Evolutionary conservation across 2,888 invertebrate genomes (phyloP).

Genomic region (Zygothrica quintamaculata): DNA sequence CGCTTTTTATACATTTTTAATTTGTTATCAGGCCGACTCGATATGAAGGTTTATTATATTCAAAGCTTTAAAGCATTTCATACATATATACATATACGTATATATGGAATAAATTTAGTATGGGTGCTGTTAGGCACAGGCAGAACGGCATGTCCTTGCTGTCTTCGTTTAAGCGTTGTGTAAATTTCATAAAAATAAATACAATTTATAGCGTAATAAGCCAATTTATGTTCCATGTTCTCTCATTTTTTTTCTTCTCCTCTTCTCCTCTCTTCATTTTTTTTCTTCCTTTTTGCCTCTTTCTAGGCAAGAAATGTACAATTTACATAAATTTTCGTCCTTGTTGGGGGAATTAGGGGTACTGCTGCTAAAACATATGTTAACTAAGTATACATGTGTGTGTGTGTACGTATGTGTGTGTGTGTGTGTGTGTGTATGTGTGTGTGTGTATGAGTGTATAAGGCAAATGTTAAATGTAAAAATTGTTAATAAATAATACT

Average conservation of each 20-base stretch:
- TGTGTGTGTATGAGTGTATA: too few relatives aligned
- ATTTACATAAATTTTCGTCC: slow-evolving; percentile 71
- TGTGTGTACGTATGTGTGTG: too few relatives aligned
- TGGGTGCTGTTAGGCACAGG: neutral
- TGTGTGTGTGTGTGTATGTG: too few relatives aligned
- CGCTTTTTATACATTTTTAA: slow-evolving; percentile 66
- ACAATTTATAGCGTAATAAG: slow-evolving; percentile 80
- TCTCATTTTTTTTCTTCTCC: too few relatives aligned
- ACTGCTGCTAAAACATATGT: neutral
- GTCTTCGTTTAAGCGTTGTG: slow-evolving; percentile 51
- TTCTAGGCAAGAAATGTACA: slow-evolving; percentile 58
- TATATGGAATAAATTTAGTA: neutral
- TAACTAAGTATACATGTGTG: too few relatives aligned
- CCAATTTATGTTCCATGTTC: slow-evolving; percentile 76
- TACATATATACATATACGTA: slow-evolving; percentile 13
- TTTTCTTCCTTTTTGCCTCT: too few relatives aligned
- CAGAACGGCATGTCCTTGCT: neutral
- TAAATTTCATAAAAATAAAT: slow-evolving; percentile 82
- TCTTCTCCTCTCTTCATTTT: too few relatives aligned
- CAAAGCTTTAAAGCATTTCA: slow-evolving; percentile 48
- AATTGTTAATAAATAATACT: too few relatives aligned
- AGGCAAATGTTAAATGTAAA: too few relatives aligned
- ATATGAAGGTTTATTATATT: slow-evolving; percentile 66
- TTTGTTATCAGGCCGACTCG: slow-evolving; percentile 52
- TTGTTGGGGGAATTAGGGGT: slow-evolving; percentile 9